Evolutionary conservation across 2,888 invertebrate genomes (phyloP), one percentile per base, ranked within the genome.

Genomic region (Aelia acuminata): DNA sequence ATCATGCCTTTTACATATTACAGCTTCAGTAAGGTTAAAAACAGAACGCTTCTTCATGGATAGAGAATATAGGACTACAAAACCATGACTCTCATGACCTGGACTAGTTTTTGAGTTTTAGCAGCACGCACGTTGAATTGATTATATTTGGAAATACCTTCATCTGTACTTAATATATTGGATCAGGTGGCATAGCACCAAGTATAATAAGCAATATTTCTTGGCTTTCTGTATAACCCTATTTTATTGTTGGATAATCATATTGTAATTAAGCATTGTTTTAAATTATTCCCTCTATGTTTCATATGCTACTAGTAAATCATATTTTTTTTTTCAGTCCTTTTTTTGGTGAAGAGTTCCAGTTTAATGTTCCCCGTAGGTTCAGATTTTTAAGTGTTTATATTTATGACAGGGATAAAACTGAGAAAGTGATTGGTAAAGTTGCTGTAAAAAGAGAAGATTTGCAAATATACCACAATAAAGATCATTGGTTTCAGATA

Each of bases 291-390:
- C 31, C 31, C 3, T 39, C 39, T 20, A n/a, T 57, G 26, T 57
- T 3, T 57, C 1, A n/a, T 57, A 26, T 57, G 13, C 8, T 3
- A 26, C 26, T n/a, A 57, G 26, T n/a, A 18, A 70, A 35, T 31
- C 15, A 20, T 15, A 26, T 84, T 84, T 7, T 50, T 87, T 89
- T 84, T 88, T 95, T 94, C 91, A 96, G 96, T 92, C 97, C 98
- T 90, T 98, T 97, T 93, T 98, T 97, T 92, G 97, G 97, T 90
- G 98, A 98, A 92, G 98, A 98, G 93, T 98, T 97, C 93, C 96
- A 97, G 92, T 98, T 98, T 92, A 97, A 97, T 93, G 97, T 98
- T 91, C 98, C 98, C 86, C 94, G 97, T 91, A 95, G 96, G 92
- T 98, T 98, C 93, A 95, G 98, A 91, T 97, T 96, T 93, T 94